Base-by-base conservation (phyloP, 2,113 vertebrate genomes). In the Cottus gobio region DNA sequence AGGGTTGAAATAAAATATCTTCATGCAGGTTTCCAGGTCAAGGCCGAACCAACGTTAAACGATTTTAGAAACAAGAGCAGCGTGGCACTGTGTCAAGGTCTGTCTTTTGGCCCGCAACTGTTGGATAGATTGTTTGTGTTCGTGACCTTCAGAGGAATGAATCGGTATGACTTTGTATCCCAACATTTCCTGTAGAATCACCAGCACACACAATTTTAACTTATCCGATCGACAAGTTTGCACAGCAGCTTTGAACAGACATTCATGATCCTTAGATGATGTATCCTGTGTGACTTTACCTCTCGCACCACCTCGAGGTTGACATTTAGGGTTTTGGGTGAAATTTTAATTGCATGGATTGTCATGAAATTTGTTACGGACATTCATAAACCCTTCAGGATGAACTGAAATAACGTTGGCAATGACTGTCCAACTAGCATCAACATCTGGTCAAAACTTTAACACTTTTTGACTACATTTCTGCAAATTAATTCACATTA, bases 11-110 rank as follows among this genome's bases (percentile, higher is more conserved):
- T 22, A 16, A 18, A 1, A 60, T 65, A 63, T 30, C 20, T 24
- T 76, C 12, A 6, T 57, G 4, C n/a, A 50, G 31, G 54, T 77
- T 71, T 64, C 1, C 24, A 72, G 50, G 54, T 69, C 71, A 57
- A 57, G 30, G 50, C 4, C 2, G 15, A 63, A 62, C 28, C 22
- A 48, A 13, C 4, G 0, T 24, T 48, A 22, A 22, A 13, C 0
- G 11, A 30, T 28, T 28, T 61, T 52, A 52, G 34, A 22, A 28
- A 24, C 52, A 15, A 13, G 1, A 44, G 36, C 34, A 31, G 7
- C 1, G 3, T 4, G 5, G 8, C 20, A 26, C 1, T 16, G 63
- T 57, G 62, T 54, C 9, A 31, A 26, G 30, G 54, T 15, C 9
- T 16, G n/a, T 37, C 28, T 77, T 44, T n/a, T 30, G 16, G 20